Evolutionary conservation across 2,888 invertebrate species (phyloP), one percentile per base, ranked within the genome.

Genomic region (Malthinus flaveolus): DNA sequence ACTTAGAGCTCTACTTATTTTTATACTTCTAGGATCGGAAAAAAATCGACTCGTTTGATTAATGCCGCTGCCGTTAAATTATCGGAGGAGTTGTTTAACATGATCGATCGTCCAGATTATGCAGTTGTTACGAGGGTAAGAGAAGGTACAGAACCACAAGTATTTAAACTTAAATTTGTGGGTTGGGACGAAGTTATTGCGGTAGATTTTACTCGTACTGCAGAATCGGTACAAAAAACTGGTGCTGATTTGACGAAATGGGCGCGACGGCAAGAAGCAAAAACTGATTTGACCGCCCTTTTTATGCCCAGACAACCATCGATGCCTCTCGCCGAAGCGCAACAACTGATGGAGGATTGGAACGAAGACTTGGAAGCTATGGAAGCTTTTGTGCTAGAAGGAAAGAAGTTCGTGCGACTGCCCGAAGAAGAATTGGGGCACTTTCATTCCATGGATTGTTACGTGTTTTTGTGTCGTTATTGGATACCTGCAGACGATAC

Each of bases 121-220:
- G 94, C 97, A 0, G 80, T 92, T 67, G 92, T 98, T 35, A 93
- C 93, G 0, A 82, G 96, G 48, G 87, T 96, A 12, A 89, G 96
- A 71, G 96, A 98, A 80, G 97, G 94, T 55, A 93, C 91, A 1
- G 94, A 94, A 76, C 87, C 90, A 7, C 93, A 90, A 82, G 88
- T 97, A 66, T 99, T 99, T 81, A 97, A 98, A 79, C 91, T 93
- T 1, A 97, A 98, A 80, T 99, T 99, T 80, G 80, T 86, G 45
- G 97, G 95, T 7, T 99, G 99, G 99, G 97, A 99, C 75, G 98
- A 99, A 79, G 96, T 99, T 11, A 95, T 99, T 70, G 97, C 96
- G 0, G 98, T 98, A 6, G 99, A 99, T 81, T 99, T 96, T 79
- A 99, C 99, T 0, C 86, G 98, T 64, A 98, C 98, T 0, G 97